Percentiles rank a stretch among this genome's conserved stretches.
Evolutionary conservation across 2,888 invertebrate species (phyloP).

Genomic region (Amphipyra tragopoginis): DNA sequence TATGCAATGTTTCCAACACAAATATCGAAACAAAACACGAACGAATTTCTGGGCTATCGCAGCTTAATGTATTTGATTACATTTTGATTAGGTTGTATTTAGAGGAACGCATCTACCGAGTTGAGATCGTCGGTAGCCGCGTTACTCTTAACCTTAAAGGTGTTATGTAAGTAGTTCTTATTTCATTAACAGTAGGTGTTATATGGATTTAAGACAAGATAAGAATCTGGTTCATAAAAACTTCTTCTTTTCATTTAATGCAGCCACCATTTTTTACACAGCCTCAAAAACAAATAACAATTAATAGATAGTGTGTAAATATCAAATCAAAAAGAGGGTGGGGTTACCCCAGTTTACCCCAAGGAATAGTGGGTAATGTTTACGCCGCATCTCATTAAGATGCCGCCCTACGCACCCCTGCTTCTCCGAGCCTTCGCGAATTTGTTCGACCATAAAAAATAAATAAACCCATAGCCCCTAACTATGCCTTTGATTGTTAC

Average conservation of each 20-base stretch:
- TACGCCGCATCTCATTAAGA: constrained; percentile 85
- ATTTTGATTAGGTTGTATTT: too few relatives aligned
- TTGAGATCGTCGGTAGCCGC: too few relatives aligned
- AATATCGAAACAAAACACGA: too few relatives aligned
- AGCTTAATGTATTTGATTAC: too few relatives aligned
- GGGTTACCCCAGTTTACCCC: constrained; percentile 66
- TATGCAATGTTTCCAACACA: too few relatives aligned
- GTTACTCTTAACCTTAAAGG: too few relatives aligned
- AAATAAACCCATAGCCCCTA: constrained; percentile 73
- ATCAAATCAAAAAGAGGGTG: constrained; percentile 62
- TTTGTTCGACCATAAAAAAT: constrained; percentile 81
- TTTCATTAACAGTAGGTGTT: too few relatives aligned
- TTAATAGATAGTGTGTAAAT: constrained; percentile 62
- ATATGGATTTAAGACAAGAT: too few relatives aligned
- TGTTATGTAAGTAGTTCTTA: too few relatives aligned
- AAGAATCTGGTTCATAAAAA: too few relatives aligned
- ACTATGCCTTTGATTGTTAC: constrained; percentile 65
- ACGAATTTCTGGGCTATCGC: too few relatives aligned
- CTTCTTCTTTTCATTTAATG: constrained; percentile 27
- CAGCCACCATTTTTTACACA: constrained; percentile 11
- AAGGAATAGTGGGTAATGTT: constrained; percentile 78
- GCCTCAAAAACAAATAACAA: constrained; percentile 51
- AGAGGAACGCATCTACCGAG: too few relatives aligned
- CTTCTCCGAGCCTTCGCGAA: constrained; percentile 61
- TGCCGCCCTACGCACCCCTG: constrained; percentile 57